Evolutionary conservation across 1,140 invertebrate genomes (phyloP), one percentile per base, ranked within the genome.

Genomic region (Zaprionus camerounensis): DNA sequence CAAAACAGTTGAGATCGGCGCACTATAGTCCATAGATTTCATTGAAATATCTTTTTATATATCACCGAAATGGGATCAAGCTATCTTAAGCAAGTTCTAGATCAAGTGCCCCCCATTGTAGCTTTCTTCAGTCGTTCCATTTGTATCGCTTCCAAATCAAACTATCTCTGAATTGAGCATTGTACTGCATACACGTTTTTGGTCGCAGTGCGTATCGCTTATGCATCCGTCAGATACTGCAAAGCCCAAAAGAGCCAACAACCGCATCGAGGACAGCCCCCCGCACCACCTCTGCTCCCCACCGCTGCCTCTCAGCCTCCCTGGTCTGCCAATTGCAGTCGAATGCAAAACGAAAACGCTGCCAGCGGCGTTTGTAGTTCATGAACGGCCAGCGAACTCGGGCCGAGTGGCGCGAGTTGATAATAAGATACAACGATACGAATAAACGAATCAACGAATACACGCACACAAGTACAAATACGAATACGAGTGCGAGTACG

Each of bases 331-430:
- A 79, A 28, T 74, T 64, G 49, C 59, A 80, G 70, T 68, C 66
- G 76, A 78, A 78, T 68, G 71, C 61, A 59, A 66, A 77, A 63
- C 76, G 67, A 72, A 81, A 74, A 71, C 80, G 70, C 68, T 75
- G 73, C 73, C 81, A 81, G 76, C 80, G 76, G 81, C 81, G 78
- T 82, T 83, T 83, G 81, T 82, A 83, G 81, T 83, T 83, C 81
- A 83, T 83, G 81, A 83, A 83, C 81, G 81, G 81, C 76, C 81
- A 83, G 72, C 81, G 81, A 83, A 83, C 81, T 77, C 81, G 57
- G n/a, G 58, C 55, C 57, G 61, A 70, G 62, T 78, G 20, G 22
- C 41, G 71, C 65, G 64, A 71, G 65, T 76, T 83, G 77, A 83
- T 83, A 83, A 82, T 80, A 83, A 82, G 72, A 79, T 76, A 79